Conservation (phyloP, 2,797 vertebrate species). For the Kryptopterus vitreolus region DNA sequence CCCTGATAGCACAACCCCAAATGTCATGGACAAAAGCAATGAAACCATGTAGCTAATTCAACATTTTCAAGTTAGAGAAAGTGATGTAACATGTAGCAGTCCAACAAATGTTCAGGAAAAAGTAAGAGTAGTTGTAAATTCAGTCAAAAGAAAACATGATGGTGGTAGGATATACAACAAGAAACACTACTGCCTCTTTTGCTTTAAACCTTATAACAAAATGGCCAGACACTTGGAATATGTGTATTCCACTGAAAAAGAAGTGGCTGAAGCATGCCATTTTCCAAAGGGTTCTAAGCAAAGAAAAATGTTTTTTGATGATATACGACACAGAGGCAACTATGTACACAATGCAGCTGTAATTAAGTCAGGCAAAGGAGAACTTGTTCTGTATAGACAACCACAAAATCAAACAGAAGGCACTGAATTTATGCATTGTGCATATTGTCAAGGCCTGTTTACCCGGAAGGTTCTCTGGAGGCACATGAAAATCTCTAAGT, state of each 20-base stretch:
- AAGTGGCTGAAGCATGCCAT: conserved; percentile 13
- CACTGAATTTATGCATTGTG: conserved; percentile 43
- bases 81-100: background rate
- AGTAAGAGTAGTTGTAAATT: background rate
- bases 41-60: background rate
- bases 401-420: conserved; percentile 18
- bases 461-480: conserved; percentile 33
- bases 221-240: conserved; percentile 44
- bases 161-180: conserved; percentile 32
- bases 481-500: conserved; percentile 4
- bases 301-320: conserved; percentile 25
- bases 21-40: background rate
- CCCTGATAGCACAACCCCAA: background rate
- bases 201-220: conserved; percentile 36
- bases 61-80: background rate
- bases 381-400: conserved; percentile 34
- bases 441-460: conserved; percentile 46
- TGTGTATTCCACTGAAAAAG: conserved; percentile 28
- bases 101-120: background rate
- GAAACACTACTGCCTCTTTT: conserved; percentile 44
- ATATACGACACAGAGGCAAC: conserved; percentile 33
- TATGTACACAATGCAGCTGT: conserved; percentile 28
- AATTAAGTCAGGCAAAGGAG: conserved; percentile 17
- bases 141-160: conserved; percentile 13
- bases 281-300: conserved; percentile 44